A percentile compares a stretch with the other conserved stretches of the same genome.
Conservation (phyloP, 2,888 invertebrate genomes). For the Silvanus unidentatus region DNA sequence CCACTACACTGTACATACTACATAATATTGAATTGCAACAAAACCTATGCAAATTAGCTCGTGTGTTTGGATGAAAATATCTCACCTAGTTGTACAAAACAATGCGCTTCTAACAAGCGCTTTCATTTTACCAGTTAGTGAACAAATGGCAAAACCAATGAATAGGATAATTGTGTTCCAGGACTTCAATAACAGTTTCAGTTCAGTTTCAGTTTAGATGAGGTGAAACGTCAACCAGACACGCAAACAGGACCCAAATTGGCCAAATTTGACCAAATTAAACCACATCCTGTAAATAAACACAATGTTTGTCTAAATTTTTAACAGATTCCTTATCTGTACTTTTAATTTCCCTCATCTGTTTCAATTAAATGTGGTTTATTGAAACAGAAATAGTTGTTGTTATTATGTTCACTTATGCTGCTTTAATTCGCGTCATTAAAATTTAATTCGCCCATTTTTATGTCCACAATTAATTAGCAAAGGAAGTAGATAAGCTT, state of each 20-base stretch:
- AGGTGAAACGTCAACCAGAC: conserved; percentile 7
- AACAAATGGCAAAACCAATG: conserved; percentile 12
- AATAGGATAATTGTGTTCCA: conserved; percentile 13
- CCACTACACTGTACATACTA: too few species aligned
- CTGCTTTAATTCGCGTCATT: too few species aligned
- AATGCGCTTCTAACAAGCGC: conserved; percentile 13
- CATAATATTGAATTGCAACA: too few species aligned
- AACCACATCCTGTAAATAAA: too few species aligned
- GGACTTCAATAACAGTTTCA: conserved; percentile 17
- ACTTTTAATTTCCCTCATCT: too few species aligned
- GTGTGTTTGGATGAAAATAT: background rate
- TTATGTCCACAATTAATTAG: too few species aligned
- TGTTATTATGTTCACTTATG: too few species aligned
- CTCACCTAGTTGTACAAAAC: conserved; percentile 20
- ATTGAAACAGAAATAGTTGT: too few species aligned
- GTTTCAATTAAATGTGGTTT: too few species aligned
- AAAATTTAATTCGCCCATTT: too few species aligned
- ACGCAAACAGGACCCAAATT: conserved; percentile 17
- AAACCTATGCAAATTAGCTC: background rate
- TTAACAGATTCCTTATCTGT: too few species aligned
- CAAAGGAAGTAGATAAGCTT: too few species aligned
- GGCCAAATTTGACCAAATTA: conserved; percentile 6
- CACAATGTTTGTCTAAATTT: background rate
- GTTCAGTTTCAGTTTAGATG: conserved; percentile 10
- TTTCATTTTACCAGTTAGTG: conserved; percentile 15